Percentiles rank a stretch among this genome's conserved stretches.
Evolutionary conservation across 2,113 vertebrate species (phyloP).

Genomic region (Scomber colias): DNA sequence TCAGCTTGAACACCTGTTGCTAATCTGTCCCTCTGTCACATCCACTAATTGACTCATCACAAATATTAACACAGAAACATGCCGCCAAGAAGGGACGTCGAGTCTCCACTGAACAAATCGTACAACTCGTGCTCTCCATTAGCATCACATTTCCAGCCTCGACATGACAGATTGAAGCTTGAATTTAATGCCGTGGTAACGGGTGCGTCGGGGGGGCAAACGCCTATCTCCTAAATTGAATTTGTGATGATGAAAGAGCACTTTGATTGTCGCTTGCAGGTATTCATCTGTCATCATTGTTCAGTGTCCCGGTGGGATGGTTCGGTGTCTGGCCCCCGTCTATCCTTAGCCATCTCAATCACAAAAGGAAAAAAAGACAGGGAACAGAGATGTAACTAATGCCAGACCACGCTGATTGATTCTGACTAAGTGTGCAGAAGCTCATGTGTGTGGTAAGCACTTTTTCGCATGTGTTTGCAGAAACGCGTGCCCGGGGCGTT

Average conservation of each 20-base stretch:
- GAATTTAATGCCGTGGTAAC: conserved; percentile 38
- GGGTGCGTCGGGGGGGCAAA: conserved; percentile 14
- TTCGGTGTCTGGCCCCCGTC: conserved; percentile 55
- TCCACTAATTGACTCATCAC: conserved; percentile 53
- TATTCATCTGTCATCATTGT: conserved; percentile 79
- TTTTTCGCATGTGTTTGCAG: conserved; percentile 3
- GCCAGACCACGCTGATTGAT: conserved; percentile 58
- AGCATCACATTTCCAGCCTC: conserved; percentile 47
- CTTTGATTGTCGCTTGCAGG: conserved; percentile 73
- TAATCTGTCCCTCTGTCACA: conserved; percentile 49
- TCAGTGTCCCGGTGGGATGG: conserved; percentile 57
- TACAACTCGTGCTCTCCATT: conserved; percentile 38
- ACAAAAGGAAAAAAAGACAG: conserved; percentile 41
- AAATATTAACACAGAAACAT: conserved; percentile 44
- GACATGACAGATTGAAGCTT: conserved; percentile 51
- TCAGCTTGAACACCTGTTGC: conserved; percentile 53
- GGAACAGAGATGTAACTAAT: conserved; percentile 63
- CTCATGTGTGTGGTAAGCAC: conserved; percentile 5
- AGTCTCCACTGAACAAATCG: conserved; percentile 40
- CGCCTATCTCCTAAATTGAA: conserved; percentile 68
- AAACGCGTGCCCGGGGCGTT: background rate
- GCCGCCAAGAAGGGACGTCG: conserved; percentile 14
- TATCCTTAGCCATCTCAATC: conserved; percentile 58
- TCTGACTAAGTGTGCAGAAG: conserved; percentile 44
- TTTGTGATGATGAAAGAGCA: conserved; percentile 77